A percentile compares a stretch with the other conserved stretches of the same genome.
Evolutionary conservation across 2,797 vertebrate species (phyloP).

Genomic region (Clarias fuscus): DNA sequence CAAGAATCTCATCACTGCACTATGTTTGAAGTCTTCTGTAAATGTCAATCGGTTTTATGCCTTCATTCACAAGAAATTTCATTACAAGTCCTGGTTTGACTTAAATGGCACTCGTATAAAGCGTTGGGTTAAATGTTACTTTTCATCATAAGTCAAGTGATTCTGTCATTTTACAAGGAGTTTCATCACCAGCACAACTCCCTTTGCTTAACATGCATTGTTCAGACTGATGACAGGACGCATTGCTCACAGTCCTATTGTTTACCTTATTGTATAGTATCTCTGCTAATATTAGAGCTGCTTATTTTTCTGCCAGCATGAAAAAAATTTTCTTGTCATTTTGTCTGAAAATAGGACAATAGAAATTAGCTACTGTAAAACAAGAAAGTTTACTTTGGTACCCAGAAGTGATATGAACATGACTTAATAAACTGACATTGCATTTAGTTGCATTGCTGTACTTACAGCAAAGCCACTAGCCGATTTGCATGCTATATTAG

Average conservation of each 20-base stretch:
- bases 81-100: too few relatives aligned
- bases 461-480: background rate
- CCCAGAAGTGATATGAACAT: background rate
- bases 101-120: too few relatives aligned
- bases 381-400: slow-evolving; percentile 11
- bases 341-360: slow-evolving; percentile 25
- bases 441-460: background rate
- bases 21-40: too few relatives aligned
- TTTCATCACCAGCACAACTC: slow-evolving; percentile 34
- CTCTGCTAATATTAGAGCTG: slow-evolving; percentile 47
- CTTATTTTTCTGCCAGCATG: slow-evolving; percentile 49
- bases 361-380: background rate
- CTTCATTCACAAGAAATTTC: too few relatives aligned
- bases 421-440: slow-evolving; percentile 4
- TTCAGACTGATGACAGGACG: slow-evolving; percentile 40
- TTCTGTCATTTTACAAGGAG: slow-evolving; percentile 32
- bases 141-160: slow-evolving; percentile 39
- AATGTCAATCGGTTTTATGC: too few relatives aligned
- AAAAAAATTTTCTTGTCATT: slow-evolving; percentile 31
- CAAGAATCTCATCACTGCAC: too few relatives aligned
- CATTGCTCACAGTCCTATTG: slow-evolving; percentile 44
- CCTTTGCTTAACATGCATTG: slow-evolving; percentile 37
- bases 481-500: background rate
- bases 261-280: slow-evolving; percentile 42
- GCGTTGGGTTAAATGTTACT: slow-evolving; percentile 30